Conservation (phyloP, 2,888 invertebrate species). For the Yponomeuta plumbellus region DNA sequence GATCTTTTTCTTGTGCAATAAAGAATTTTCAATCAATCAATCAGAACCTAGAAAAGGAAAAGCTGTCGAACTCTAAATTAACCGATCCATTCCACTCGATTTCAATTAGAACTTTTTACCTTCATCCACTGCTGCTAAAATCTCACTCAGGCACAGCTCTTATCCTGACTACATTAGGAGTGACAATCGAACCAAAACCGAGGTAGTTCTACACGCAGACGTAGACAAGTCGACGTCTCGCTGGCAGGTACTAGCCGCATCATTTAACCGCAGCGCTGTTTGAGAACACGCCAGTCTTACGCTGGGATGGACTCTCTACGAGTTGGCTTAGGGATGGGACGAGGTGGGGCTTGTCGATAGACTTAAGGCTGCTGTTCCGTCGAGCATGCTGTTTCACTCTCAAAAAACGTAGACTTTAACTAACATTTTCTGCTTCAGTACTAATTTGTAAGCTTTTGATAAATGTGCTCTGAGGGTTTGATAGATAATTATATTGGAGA, state of each 20-base stretch:
- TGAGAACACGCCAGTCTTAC: conserved; percentile 32
- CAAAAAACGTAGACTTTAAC: no score
- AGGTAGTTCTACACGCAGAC: background rate
- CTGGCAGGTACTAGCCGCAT: conserved; percentile 22
- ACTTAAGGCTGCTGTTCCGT: no score
- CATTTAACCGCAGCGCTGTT: conserved; percentile 42
- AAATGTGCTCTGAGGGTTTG: no score
- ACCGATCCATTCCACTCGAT: background rate
- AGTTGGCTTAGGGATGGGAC: conserved; percentile 24
- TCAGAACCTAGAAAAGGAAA: no score
- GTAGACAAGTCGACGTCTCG: background rate
- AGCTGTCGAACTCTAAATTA: background rate
- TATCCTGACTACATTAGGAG: background rate
- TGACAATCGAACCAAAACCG: background rate
- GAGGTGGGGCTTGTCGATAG: conserved; percentile 12
- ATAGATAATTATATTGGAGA: no score
- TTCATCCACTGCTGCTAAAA: background rate
- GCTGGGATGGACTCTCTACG: conserved; percentile 28
- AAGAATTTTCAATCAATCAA: no score
- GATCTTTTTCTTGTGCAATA: no score
- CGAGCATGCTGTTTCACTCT: no score
- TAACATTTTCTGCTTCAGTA: no score
- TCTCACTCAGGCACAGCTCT: background rate
- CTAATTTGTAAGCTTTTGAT: no score
- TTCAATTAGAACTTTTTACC: background rate